Percentiles rank a stretch among this genome's conserved stretches.
These are phyloP conservation scores for Tolypeutes matacus DNA, from an alignment of 2,797 vertebrate species.

Conservation along the genomic window DNA sequence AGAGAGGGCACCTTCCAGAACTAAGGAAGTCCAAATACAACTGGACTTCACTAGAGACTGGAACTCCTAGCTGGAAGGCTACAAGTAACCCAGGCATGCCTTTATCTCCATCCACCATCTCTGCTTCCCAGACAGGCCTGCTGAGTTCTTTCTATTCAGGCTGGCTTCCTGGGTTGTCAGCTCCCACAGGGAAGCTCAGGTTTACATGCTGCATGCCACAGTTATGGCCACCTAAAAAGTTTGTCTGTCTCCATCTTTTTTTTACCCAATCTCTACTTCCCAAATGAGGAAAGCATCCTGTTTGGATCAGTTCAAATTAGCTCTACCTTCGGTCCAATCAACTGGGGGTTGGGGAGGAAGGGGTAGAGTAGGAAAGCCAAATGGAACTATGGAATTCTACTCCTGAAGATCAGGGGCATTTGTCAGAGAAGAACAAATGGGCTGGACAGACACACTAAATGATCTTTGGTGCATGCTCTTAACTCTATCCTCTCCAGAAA, in stretches of 20 bases:
- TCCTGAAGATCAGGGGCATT: background rate
- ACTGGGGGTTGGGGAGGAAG: background rate
- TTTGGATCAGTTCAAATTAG: background rate
- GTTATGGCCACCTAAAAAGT: background rate
- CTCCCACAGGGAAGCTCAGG: background rate
- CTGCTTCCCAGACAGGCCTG: background rate
- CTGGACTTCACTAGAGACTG: background rate
- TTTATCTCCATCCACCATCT: accelerated
- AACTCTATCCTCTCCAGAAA: slow-evolving; percentile 13
- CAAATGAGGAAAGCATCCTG: background rate
- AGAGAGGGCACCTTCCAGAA: background rate
- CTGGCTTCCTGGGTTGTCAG: background rate
- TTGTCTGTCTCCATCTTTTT: background rate
- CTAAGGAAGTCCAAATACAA: background rate
- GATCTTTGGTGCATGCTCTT: background rate
- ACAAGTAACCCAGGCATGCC: accelerated
- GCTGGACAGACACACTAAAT: background rate
- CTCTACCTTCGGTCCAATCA: background rate
- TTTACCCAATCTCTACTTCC: background rate
- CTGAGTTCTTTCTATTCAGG: background rate
- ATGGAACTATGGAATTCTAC: background rate
- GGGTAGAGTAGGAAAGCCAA: background rate
- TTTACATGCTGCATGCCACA: background rate
- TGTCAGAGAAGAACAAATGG: background rate
- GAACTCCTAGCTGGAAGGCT: background rate